These are phyloP conservation scores for Mycalesis mineus DNA, from an alignment of 2,888 invertebrate species.

Conservation along the genomic window DNA sequence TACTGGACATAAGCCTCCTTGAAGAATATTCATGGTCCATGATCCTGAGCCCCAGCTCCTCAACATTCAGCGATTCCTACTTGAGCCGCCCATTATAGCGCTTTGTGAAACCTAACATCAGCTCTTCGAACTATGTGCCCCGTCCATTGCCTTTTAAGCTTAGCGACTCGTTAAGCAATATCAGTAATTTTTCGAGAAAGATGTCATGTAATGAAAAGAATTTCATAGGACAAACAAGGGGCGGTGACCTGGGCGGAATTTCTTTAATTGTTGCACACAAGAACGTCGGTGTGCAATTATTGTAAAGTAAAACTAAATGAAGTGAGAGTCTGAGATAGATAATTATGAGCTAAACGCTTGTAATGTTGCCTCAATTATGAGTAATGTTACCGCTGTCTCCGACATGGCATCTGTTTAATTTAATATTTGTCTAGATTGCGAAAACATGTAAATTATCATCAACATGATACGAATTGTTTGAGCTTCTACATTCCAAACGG, in stretches of 20 bases:
- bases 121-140: too few relatives aligned
- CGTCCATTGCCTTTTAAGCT: too few relatives aligned
- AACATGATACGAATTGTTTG: too few relatives aligned
- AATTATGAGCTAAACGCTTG: slow-evolving; percentile 30
- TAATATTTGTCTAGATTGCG: slow-evolving; percentile 6
- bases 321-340: slow-evolving; percentile 29
- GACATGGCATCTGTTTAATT: slow-evolving; percentile 7
- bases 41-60: too few relatives aligned
- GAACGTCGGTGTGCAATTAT: slow-evolving; percentile 31
- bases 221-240: slow-evolving; percentile 19
- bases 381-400: slow-evolving; percentile 27
- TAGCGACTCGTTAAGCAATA: too few relatives aligned
- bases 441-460: neutral
- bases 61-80: too few relatives aligned
- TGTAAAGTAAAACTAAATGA: slow-evolving; percentile 33
- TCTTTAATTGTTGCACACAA: slow-evolving; percentile 31
- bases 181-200: neutral
- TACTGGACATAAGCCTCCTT: too few relatives aligned
- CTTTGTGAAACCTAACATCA: too few relatives aligned
- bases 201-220: slow-evolving; percentile 5
- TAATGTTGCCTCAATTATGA: slow-evolving; percentile 30
- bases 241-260: slow-evolving; percentile 28
- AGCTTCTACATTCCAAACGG: too few relatives aligned
- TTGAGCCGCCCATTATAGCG: too few relatives aligned
- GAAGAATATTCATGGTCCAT: too few relatives aligned